Evolutionary conservation across 2,888 invertebrate species (phyloP).

Genomic region (Pelosia muscerda): DNA sequence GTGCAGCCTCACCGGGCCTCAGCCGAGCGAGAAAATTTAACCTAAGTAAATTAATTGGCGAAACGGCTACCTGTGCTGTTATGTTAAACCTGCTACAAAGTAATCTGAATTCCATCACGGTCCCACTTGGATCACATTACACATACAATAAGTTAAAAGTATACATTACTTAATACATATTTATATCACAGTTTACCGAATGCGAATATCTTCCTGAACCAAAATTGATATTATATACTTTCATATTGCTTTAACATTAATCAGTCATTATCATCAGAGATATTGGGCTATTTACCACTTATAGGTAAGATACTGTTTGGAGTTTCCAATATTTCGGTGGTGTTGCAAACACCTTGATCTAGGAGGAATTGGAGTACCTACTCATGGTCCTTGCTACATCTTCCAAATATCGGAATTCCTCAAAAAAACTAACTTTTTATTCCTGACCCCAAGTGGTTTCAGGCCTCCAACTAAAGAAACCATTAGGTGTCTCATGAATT

Average conservation of each 20-base stretch:
- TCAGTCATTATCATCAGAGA: too few species aligned
- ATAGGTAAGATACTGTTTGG: too few species aligned
- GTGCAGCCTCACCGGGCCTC: constrained; percentile 38
- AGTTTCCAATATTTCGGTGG: too few species aligned
- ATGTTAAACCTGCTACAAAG: constrained; percentile 23
- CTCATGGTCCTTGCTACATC: too few species aligned
- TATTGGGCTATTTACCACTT: too few species aligned
- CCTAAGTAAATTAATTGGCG: constrained; percentile 44
- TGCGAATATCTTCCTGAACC: not conserved
- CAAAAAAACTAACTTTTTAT: not conserved
- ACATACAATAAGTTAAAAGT: constrained; percentile 4
- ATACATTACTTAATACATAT: not conserved
- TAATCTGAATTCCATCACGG: constrained; percentile 1
- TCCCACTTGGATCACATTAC: constrained; percentile 11
- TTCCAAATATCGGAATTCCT: too few species aligned
- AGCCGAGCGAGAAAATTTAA: constrained; percentile 56
- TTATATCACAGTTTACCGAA: not conserved
- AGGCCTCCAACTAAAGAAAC: too few species aligned
- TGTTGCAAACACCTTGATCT: too few species aligned
- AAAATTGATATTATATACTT: too few species aligned
- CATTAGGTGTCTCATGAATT: not conserved
- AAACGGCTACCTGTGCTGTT: constrained; percentile 51
- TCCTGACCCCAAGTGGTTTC: too few species aligned
- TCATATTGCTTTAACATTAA: too few species aligned
- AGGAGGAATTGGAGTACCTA: too few species aligned